phyloP scores from a whole-genome alignment of 1,140 invertebrate genomes.

The Pemphigus obesinymphae region DNA sequence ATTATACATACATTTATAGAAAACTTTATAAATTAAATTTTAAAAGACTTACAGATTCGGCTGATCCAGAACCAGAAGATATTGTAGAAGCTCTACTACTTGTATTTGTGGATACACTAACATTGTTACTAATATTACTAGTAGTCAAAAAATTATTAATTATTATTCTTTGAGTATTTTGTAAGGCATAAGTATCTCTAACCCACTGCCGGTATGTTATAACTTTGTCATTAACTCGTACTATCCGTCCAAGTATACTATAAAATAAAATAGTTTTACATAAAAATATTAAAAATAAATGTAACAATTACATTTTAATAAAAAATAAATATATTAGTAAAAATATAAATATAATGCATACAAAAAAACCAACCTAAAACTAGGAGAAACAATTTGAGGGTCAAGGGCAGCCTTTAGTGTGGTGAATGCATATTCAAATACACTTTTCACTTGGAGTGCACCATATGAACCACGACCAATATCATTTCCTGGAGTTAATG shows the following conservation, averaged over 20 bases:
- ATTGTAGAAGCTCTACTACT: constrained; percentile 32
- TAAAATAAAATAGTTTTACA: constrained; percentile 44
- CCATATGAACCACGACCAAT: constrained; percentile 96
- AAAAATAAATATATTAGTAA: no score
- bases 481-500: constrained; percentile 89
- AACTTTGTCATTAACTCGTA: constrained; percentile 89
- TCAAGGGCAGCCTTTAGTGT: constrained; percentile 76
- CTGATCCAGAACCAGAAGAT: constrained; percentile 27
- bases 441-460: constrained; percentile 74
- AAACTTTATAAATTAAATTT: constrained; percentile 19
- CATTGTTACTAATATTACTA: constrained; percentile 38
- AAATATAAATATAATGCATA: constrained; percentile 50
- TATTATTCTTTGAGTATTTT: constrained; percentile 49
- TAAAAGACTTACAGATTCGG: constrained; percentile 36
- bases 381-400: constrained; percentile 58
- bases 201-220: constrained; percentile 81
- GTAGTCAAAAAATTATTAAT: constrained; percentile 27
- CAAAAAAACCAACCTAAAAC: constrained; percentile 53
- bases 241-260: constrained; percentile 81
- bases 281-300: constrained; percentile 18
- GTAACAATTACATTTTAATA: constrained; percentile 22
- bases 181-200: constrained; percentile 57
- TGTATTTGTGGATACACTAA: constrained; percentile 19
- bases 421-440: constrained; percentile 92
- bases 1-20: background rate